These are phyloP conservation scores for Zapus hudsonius DNA, from an alignment of 2,113 vertebrate species.

Conservation along the genomic window DNA sequence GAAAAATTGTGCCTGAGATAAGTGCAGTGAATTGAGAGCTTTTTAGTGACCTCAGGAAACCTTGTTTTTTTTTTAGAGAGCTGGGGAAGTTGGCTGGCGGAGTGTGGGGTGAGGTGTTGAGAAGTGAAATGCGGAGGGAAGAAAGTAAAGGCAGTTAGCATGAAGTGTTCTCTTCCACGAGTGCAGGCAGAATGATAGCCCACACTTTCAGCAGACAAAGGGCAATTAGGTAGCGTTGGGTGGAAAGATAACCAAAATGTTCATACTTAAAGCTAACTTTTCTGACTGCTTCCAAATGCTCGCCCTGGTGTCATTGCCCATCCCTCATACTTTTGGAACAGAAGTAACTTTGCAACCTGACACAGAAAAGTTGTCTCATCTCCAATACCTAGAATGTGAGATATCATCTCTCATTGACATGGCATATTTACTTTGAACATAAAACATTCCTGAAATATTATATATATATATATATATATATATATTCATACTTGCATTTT, in stretches of 20 bases:
- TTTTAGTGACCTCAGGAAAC: slow-evolving; percentile 47
- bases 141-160: background rate
- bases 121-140: background rate
- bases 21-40: background rate
- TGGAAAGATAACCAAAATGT: background rate
- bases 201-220: background rate
- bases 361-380: background rate
- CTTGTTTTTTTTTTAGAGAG: slow-evolving; percentile 10
- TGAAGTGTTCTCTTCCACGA: background rate
- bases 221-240: background rate
- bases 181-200: background rate
- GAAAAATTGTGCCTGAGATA: background rate
- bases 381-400: background rate
- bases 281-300: background rate
- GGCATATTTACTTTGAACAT: background rate
- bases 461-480: too few species aligned
- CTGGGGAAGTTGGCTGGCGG: background rate
- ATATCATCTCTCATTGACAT: background rate
- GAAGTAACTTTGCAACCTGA: background rate
- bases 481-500: background rate
- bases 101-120: background rate
- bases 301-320: background rate
- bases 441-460: background rate
- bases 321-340: background rate
- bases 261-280: background rate